Evolutionary conservation across 2,113 vertebrate genomes (phyloP), one percentile per base, ranked within the genome.

Genomic region (Psettodes erumei): DNA sequence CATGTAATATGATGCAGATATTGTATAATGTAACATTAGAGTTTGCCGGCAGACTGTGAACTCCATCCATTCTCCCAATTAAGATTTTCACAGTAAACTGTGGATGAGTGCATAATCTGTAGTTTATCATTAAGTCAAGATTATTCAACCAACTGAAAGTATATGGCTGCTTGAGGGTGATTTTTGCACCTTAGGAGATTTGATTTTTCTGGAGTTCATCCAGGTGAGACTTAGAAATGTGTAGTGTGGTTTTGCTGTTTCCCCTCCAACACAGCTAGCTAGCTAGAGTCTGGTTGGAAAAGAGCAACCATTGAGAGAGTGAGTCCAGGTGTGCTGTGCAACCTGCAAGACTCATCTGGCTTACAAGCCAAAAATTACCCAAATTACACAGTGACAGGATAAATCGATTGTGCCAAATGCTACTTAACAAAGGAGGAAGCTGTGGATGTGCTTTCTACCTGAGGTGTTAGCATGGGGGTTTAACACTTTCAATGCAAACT

Each of bases 261-360:
- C 19, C 35, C 33, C 11, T 15, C 38, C 23, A 19, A 47, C 50
- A n/a, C 15, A 73, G 28, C 21, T 15, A n/a, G 59, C 27, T n/a
- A n/a, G n/a, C 5, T 13, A 19, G 27, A 60, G 61, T 56, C 43
- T 51, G 35, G 18, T 43, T 37, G 27, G 16, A 58, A 65, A 71
- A 30, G 23, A 37, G 43, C 19, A 71, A 60, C 6, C 12, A 21
- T 19, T 32, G 30, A 42, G 16, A 35, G 32, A 32, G 28, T 0
- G n/a, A 64, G 21, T 33, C 50, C 79, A 72, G 47, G 68, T 48
- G 55, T 72, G 54, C 48, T 28, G n/a, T 40, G 25, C n/a, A 62
- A 45, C 35, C 33, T 70, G 50, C 21, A 11, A 56, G 43, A 50
- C 33, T 51, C 30, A 71, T 61, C 61, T 45, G 37, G 28, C 18